Percentiles rank a stretch among this genome's conserved stretches.
Conservation (phyloP, 35 echinoderm and acorn worm species). For the Diadema setosum region DNA sequence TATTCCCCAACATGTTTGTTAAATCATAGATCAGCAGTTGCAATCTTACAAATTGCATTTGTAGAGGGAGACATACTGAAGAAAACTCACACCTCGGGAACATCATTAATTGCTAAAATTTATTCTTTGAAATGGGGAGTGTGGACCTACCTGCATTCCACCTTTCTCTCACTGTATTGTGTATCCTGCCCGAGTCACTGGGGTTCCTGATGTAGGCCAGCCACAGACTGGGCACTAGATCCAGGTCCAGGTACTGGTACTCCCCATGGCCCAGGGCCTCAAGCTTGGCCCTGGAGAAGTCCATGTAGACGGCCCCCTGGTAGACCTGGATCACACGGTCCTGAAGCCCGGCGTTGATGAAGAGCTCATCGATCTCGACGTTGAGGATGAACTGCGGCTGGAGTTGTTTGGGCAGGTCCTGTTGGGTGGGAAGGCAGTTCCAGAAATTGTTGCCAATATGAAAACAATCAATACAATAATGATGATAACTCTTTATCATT, state of each 20-base stretch:
- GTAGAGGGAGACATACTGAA: no score
- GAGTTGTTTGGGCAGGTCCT: slow-evolving; percentile 45
- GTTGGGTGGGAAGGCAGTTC: not conserved
- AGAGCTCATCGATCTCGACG: slow-evolving; percentile 70
- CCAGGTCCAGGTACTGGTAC: slow-evolving; percentile 47
- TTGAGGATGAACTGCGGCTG: slow-evolving; percentile 77
- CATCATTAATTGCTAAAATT: no score
- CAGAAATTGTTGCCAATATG: no score
- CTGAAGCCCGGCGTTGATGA: slow-evolving; percentile 69
- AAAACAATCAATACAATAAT: no score
- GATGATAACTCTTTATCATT: no score
- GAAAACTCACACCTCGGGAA: no score
- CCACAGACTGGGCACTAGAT: slow-evolving; percentile 64
- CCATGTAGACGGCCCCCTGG: slow-evolving; percentile 77
- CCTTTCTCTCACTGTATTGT: slow-evolving; percentile 59
- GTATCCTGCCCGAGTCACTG: slow-evolving; percentile 84
- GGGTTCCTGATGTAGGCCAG: slow-evolving; percentile 78
- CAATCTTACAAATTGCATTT: no score
- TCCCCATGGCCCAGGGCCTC: slow-evolving; percentile 52
- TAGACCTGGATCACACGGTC: slow-evolving; percentile 40
- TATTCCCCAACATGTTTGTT: no score
- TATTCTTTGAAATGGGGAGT: no score
- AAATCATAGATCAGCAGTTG: no score
- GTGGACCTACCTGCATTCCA: slow-evolving; percentile 54
- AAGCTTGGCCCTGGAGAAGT: slow-evolving; percentile 47